phyloP scores from a whole-genome alignment of 2,797 vertebrate genomes.

The Limnodromus scolopaceus region DNA sequence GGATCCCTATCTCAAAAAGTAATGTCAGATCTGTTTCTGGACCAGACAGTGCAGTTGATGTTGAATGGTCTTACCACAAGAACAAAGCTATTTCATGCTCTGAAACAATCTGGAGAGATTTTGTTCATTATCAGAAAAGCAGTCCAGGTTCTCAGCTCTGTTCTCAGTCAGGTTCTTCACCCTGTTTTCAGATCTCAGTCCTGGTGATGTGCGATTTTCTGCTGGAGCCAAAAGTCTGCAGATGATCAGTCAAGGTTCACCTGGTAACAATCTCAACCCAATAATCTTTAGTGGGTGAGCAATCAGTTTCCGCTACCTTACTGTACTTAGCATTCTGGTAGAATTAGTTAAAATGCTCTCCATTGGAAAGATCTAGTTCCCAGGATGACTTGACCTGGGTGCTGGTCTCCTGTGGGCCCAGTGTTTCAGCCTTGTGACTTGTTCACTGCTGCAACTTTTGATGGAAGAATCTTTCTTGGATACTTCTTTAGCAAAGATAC shows the following conservation, averaged over 20 bases:
- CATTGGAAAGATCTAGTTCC: neutral
- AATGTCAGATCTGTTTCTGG: neutral
- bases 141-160: neutral
- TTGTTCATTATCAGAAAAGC: neutral
- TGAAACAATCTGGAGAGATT: neutral
- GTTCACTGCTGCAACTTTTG: neutral
- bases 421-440: neutral
- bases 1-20: neutral
- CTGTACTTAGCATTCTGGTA: neutral
- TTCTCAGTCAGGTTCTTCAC: neutral
- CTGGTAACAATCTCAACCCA: neutral
- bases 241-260: neutral
- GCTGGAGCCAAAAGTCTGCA: neutral
- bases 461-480: neutral
- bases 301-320: neutral
- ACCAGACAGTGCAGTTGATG: no score
- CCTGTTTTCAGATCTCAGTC: neutral
- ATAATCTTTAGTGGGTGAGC: neutral
- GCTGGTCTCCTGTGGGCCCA: neutral
- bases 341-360: neutral
- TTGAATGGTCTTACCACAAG: neutral
- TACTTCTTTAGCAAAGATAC: neutral
- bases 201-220: neutral
- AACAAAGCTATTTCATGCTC: neutral
- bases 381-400: neutral